Conservation (phyloP, 2,113 vertebrate genomes). For the Micronycteris hirsuta region DNA sequence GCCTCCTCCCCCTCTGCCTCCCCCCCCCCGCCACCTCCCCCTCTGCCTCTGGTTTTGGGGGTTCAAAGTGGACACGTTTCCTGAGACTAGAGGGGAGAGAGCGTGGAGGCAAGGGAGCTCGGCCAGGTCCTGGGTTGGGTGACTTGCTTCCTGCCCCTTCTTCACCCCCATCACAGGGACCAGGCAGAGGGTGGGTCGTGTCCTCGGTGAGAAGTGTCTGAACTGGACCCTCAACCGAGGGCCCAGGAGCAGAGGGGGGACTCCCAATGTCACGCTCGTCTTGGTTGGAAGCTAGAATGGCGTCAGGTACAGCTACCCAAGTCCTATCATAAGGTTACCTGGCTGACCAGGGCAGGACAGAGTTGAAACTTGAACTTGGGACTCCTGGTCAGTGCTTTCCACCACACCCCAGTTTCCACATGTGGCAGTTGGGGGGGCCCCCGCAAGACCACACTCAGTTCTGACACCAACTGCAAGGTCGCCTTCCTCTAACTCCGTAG, state of each 20-base stretch:
- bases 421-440: background rate
- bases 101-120: background rate
- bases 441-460: background rate
- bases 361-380: background rate
- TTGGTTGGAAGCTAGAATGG: background rate
- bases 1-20: too few relatives aligned
- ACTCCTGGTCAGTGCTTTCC: background rate
- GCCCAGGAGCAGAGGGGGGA: background rate
- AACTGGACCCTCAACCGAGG: background rate
- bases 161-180: background rate
- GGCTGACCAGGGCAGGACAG: background rate
- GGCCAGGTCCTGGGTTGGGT: accelerated
- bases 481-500: accelerated
- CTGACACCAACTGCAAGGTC: background rate
- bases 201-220: background rate
- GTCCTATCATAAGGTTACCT: background rate
- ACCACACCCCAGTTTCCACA: background rate
- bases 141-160: background rate
- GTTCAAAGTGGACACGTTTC: background rate
- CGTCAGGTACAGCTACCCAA: background rate
- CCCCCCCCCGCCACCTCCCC: too few relatives aligned
- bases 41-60: background rate
- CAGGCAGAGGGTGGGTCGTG: background rate
- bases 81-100: background rate
- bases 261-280: background rate